Evolutionary conservation across 2,888 invertebrate genomes (phyloP).

Genomic region (Drosophila tanythrix): DNA sequence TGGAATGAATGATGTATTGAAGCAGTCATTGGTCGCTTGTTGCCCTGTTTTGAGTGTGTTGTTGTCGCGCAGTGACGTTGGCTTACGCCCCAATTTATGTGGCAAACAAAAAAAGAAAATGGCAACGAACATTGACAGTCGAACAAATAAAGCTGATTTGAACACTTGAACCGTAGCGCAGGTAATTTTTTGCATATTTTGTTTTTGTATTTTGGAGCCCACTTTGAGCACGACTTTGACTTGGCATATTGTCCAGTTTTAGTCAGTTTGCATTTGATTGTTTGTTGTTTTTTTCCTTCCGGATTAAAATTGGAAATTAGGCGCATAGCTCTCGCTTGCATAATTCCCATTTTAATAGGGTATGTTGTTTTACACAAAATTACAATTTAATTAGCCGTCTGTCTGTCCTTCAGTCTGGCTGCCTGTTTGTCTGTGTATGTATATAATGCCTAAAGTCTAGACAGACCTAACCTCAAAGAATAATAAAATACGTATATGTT

Average conservation of each 20-base stretch:
- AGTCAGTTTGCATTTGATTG: conserved; percentile 17
- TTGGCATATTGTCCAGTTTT: conserved; percentile 52
- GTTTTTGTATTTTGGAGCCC: conserved; percentile 15
- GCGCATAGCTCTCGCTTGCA: conserved; percentile 45
- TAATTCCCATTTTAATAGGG: conserved; percentile 28
- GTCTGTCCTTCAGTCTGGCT: not conserved
- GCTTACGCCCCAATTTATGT: conserved; percentile 46
- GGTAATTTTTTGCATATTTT: conserved; percentile 25
- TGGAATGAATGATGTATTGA: conserved; percentile 49
- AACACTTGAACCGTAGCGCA: conserved; percentile 9
- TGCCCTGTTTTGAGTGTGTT: conserved; percentile 1
- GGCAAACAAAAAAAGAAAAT: conserved; percentile 5
- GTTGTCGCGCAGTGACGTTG: conserved; percentile 16
- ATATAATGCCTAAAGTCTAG: not conserved
- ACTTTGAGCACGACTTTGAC: conserved; percentile 42
- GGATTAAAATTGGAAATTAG: conserved; percentile 60
- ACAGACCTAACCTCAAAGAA: conserved; percentile 12
- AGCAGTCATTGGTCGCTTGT: conserved; percentile 9
- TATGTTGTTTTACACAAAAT: conserved; percentile 1
- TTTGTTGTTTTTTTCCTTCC: conserved; percentile 1
- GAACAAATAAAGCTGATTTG: conserved; percentile 48
- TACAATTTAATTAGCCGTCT: conserved; percentile 41
- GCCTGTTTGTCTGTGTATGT: not conserved
- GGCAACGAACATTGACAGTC: conserved; percentile 22
- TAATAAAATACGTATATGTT: conserved; percentile 5